Percentiles rank a stretch among this genome's conserved stretches.
phyloP scores from a whole-genome alignment of 2,888 invertebrate species.

The Empis stercorea region DNA sequence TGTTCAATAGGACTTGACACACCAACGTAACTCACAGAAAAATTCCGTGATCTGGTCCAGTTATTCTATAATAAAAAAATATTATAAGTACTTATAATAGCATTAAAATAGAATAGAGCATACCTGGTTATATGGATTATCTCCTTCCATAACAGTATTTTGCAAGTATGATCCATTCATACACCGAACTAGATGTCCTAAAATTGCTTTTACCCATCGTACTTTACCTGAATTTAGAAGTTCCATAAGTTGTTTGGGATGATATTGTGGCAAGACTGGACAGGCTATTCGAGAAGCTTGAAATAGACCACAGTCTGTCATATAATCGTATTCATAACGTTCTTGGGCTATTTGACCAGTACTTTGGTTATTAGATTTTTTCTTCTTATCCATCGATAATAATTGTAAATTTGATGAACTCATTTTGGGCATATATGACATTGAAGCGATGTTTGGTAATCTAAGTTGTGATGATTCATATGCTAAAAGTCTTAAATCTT shows the following conservation, averaged over 20 bases:
- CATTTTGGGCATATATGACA: slow-evolving; percentile 69
- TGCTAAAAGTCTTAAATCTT: slow-evolving; percentile 50
- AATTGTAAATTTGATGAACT: slow-evolving; percentile 75
- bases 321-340: slow-evolving; percentile 52
- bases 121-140: slow-evolving; percentile 45
- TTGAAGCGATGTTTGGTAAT: slow-evolving; percentile 59
- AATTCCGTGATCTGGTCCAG: slow-evolving; percentile 80
- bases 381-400: slow-evolving; percentile 57
- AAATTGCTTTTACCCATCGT: slow-evolving; percentile 93
- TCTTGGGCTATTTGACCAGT: slow-evolving; percentile 20
- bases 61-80: slow-evolving; percentile 44
- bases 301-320: slow-evolving; percentile 90
- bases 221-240: slow-evolving; percentile 95
- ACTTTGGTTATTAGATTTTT: slow-evolving; percentile 39
- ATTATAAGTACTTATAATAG: too few relatives aligned
- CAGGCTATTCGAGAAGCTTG: slow-evolving; percentile 95
- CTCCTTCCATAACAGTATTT: slow-evolving; percentile 42
- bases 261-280: slow-evolving; percentile 96
- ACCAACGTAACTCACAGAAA: slow-evolving; percentile 75
- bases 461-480: slow-evolving; percentile 54
- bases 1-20: slow-evolving; percentile 69
- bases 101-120: slow-evolving; percentile 2
- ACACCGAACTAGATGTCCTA: slow-evolving; percentile 86
- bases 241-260: slow-evolving; percentile 98
- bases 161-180: slow-evolving; percentile 48